Evolutionary conservation across 2,888 invertebrate genomes (phyloP), one percentile per base, ranked within the genome.

Genomic region (Hemaris fuciformis): DNA sequence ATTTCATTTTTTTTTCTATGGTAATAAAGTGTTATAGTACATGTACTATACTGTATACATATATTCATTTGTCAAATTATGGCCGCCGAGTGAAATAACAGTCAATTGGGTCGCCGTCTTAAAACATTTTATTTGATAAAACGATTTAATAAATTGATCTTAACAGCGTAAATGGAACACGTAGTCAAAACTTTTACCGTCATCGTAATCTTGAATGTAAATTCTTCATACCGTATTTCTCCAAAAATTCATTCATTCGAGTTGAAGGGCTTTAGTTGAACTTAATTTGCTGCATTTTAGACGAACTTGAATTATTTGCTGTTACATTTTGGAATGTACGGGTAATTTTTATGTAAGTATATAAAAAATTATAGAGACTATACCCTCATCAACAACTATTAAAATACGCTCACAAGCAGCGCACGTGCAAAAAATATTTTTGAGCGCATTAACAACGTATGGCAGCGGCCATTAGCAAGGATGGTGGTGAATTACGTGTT

Each of bases 381-480:
- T 77, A 78, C 68, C 63, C 62, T 70, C 79, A 79, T 81, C 72
- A 76, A 75, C 74, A 68, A 73, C 72, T 77, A 77, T 80, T 75
- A 80, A 79, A 81, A 70, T 41, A 62, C 71, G 63, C 71, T 75
- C 79, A 73, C 72, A 18, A 68, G 69, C 45, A 72, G 72, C 74
- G 65, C 81, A 81, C 79, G 79, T 80, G 78, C 75, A 73, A 75
- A 74, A 75, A 73, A 73, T 22, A 71, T 77, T 76, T 71, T 71
- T 71, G 63, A 74, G 65, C 70, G 68, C 79, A 82, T 83, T 80
- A 78, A 72, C 75, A 64, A 66, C 69, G 72, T 69, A 68, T 69
- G 72, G 59, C 18, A 27, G 10, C 18, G 53, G 8, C 10, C 31
- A 53, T 53, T 31, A 31, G 18, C 18, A 18, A 31, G 31, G 5